Percentiles rank a stretch among this genome's conserved stretches.
Evolutionary conservation across 2,888 invertebrate species (phyloP).

Genomic region (Arctia plantaginis): DNA sequence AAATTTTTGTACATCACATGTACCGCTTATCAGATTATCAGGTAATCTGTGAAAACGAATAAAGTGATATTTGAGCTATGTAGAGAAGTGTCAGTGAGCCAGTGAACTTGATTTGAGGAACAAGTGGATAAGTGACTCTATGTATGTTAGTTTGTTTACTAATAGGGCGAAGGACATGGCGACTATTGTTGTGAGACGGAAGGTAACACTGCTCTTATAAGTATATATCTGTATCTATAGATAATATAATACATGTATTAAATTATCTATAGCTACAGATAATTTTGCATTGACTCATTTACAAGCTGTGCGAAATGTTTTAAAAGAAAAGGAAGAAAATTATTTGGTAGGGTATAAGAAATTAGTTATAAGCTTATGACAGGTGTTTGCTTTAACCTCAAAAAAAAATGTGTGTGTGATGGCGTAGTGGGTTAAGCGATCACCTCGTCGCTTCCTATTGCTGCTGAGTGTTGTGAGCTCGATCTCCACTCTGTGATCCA

Average conservation of each 20-base stretch:
- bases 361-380: not conserved
- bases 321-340: not conserved
- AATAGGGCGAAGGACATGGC: constrained; percentile 54
- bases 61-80: constrained; percentile 2
- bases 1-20: not conserved
- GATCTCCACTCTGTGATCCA: not conserved
- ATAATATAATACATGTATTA: too few relatives aligned
- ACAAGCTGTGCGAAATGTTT: not conserved
- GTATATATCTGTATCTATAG: not conserved
- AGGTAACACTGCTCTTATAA: constrained; percentile 49
- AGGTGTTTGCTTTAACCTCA: not conserved
- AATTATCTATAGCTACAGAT: too few relatives aligned
- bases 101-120: constrained; percentile 50
- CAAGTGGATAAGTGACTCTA: constrained; percentile 26
- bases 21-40: constrained; percentile 1
- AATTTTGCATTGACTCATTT: not conserved
- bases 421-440: not conserved
- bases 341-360: not conserved
- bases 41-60: constrained; percentile 2
- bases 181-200: constrained; percentile 52
- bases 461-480: not conserved
- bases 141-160: constrained; percentile 35
- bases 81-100: constrained; percentile 32
- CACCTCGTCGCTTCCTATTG: not conserved
- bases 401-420: not conserved